Conservation (phyloP, 2,797 vertebrate genomes). For the Centroberyx gerrardi region DNA sequence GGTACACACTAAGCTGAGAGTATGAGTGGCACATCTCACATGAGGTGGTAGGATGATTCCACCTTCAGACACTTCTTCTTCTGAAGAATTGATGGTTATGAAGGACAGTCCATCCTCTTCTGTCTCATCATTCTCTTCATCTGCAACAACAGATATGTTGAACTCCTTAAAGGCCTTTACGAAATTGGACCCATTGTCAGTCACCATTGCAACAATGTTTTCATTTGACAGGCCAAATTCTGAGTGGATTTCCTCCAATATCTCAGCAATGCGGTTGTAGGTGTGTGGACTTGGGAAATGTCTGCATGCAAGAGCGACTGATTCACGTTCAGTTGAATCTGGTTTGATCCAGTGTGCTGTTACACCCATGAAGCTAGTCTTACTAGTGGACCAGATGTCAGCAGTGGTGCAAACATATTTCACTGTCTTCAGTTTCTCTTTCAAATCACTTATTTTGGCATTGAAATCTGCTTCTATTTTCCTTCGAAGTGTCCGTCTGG, state of each 20-base stretch:
- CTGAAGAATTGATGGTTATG: constrained; percentile 3
- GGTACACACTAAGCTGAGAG: constrained; percentile 8
- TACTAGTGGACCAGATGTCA: constrained; percentile 24
- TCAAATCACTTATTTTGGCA: too few relatives aligned
- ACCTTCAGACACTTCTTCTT: not conserved
- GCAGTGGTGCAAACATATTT: not conserved
- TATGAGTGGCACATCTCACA: not conserved
- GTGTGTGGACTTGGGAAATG: constrained; percentile 26
- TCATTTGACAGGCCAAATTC: too few relatives aligned
- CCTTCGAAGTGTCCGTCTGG: too few relatives aligned
- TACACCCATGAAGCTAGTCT: constrained; percentile 16
- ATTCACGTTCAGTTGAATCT: constrained; percentile 10
- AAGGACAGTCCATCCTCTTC: not conserved
- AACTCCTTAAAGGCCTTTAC: too few relatives aligned
- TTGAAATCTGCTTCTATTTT: too few relatives aligned
- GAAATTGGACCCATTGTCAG: too few relatives aligned
- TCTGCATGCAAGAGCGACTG: constrained; percentile 20
- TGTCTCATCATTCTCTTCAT: too few relatives aligned
- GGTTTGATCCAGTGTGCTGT: constrained; percentile 30
- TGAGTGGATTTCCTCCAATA: constrained; percentile 14
- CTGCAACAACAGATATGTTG: too few relatives aligned
- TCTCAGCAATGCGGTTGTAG: constrained; percentile 28
- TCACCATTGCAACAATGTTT: too few relatives aligned
- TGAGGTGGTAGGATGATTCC: not conserved
- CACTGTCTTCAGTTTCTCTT: too few relatives aligned